Evolutionary conservation across 2,888 invertebrate genomes (phyloP).

Genomic region (Odontocolon sp.): DNA sequence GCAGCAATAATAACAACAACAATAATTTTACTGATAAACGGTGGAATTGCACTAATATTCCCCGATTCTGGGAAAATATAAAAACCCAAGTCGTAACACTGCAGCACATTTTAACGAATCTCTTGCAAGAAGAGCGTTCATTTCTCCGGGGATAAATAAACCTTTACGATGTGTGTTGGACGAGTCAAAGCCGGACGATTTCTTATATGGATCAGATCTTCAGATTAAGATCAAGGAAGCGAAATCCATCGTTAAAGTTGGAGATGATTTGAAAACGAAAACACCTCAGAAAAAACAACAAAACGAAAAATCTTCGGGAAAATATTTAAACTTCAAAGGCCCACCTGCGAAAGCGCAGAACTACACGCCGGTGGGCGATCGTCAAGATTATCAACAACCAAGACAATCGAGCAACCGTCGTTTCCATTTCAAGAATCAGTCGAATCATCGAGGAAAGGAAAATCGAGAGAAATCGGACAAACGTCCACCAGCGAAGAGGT

Average conservation of each 20-base stretch:
- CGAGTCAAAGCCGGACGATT: slow-evolving; percentile 11
- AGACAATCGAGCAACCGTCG: no score
- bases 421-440: no score
- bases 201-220: slow-evolving; percentile 29
- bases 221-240: slow-evolving; percentile 36
- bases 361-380: slow-evolving; percentile 11
- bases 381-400: background rate
- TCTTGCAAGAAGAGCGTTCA: slow-evolving; percentile 36
- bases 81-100: no score
- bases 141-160: slow-evolving; percentile 33
- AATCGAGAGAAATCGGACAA: no score
- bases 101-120: slow-evolving; percentile 16
- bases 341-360: slow-evolving; percentile 16
- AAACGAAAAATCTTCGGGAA: background rate
- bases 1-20: no score
- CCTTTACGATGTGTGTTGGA: slow-evolving; percentile 6
- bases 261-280: slow-evolving; percentile 40
- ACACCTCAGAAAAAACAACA: slow-evolving; percentile 6
- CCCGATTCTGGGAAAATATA: no score
- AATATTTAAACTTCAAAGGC: slow-evolving; percentile 36
- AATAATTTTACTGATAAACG: no score
- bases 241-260: slow-evolving; percentile 27
- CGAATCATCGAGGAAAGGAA: no score
- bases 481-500: slow-evolving; percentile 1
- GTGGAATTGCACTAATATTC: no score